These are phyloP conservation scores for Hippopotamyrus pictus DNA, from an alignment of 2,797 vertebrate species.

Conservation along the genomic window DNA sequence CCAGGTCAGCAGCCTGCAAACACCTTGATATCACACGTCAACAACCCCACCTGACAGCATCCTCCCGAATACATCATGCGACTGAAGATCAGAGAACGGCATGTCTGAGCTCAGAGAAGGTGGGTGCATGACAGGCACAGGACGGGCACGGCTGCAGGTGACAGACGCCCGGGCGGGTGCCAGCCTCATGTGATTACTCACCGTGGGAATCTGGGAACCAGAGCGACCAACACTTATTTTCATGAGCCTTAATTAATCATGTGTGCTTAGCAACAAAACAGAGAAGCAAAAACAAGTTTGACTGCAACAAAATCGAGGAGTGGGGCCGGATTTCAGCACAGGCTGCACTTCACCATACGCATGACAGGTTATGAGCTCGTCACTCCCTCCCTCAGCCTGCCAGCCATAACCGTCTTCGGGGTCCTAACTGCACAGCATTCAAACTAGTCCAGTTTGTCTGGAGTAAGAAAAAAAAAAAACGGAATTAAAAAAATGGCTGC, in stretches of 20 bases:
- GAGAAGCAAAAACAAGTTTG: not conserved
- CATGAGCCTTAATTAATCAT: not conserved
- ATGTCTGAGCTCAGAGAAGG: not conserved
- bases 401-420: not conserved
- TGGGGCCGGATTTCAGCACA: not conserved
- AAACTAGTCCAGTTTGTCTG: not conserved
- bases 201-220: not conserved
- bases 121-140: not conserved
- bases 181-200: not conserved
- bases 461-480: not conserved
- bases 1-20: not conserved
- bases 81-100: not conserved
- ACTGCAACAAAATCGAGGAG: not conserved
- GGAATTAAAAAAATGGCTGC: not conserved
- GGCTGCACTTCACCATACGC: not conserved
- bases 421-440: not conserved
- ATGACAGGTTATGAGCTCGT: not conserved
- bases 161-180: not conserved
- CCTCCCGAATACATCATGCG: not conserved
- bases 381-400: not conserved
- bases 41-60: not conserved
- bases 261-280: not conserved
- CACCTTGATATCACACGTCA: not conserved
- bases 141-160: constrained; percentile 4
- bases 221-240: not conserved